Percentiles rank a stretch among this genome's conserved stretches.
phyloP scores from a whole-genome alignment of 2,888 invertebrate genomes.

The Tryphoninae sp. region DNA sequence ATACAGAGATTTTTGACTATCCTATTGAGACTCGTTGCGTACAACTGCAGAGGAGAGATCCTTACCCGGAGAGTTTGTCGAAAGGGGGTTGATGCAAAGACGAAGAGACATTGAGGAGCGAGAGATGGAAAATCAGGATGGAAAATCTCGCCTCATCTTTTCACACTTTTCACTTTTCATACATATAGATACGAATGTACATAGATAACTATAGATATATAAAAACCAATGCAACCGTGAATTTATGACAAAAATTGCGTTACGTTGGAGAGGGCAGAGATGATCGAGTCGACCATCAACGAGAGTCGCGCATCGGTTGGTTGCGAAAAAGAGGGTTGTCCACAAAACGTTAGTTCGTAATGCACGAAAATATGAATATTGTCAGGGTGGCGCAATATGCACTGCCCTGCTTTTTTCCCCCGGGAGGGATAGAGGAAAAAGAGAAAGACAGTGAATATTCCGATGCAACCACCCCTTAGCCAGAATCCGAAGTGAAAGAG shows the following conservation, averaged over 20 bases:
- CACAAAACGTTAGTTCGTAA: constrained; percentile 18
- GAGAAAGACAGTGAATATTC: constrained; percentile 37
- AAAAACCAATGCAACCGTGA: neutral
- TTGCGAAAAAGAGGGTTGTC: constrained; percentile 52
- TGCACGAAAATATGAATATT: constrained; percentile 63
- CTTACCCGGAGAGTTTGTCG: neutral
- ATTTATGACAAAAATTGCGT: neutral
- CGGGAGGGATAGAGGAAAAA: constrained; percentile 6
- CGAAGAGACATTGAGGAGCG: neutral
- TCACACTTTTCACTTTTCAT: neutral
- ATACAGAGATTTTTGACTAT: neutral
- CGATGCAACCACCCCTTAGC: constrained; percentile 27
- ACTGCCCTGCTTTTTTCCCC: constrained; percentile 41
- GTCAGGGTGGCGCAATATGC: constrained; percentile 51
- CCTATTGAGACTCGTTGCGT: neutral
- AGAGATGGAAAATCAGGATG: constrained; percentile 5
- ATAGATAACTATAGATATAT: neutral
- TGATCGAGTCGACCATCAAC: neutral
- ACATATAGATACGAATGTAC: neutral
- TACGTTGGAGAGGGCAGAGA: neutral
- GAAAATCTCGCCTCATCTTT: neutral
- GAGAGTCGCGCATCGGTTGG: constrained; percentile 52
- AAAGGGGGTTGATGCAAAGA: neutral
- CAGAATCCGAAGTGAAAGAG: constrained; percentile 31
- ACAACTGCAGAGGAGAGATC: constrained; percentile 2